Percentiles rank a stretch among this genome's conserved stretches.
Evolutionary conservation across 2,797 vertebrate species (phyloP).

Genomic region (Taeniopygia guttata): DNA sequence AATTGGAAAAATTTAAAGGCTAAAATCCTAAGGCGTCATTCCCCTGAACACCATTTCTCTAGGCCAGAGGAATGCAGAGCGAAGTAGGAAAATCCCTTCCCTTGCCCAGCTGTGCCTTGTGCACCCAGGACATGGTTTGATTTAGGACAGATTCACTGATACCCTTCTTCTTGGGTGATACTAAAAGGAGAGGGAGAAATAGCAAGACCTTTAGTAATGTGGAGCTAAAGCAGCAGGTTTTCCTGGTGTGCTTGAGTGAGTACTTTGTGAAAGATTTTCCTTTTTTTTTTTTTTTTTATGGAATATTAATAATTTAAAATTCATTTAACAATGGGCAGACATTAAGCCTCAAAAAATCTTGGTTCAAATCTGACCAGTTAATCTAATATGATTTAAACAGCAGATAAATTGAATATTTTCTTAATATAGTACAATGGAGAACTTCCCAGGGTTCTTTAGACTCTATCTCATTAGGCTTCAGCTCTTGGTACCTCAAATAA

Average conservation of each 20-base stretch:
- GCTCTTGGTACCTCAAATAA: not conserved
- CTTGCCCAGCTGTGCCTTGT: not conserved
- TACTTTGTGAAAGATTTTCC: not conserved
- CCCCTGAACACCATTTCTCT: not conserved
- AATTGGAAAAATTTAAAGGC: not conserved
- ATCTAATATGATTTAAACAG: not conserved
- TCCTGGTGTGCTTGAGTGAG: not conserved
- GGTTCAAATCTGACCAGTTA: not conserved
- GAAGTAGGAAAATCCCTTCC: not conserved
- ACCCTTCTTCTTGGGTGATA: not conserved
- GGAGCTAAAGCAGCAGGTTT: not conserved
- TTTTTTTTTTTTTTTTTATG: not conserved
- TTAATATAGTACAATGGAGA: not conserved
- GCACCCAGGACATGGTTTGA: fast-evolving
- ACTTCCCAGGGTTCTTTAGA: not conserved
- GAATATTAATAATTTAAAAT: not conserved
- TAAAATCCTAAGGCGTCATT: not conserved
- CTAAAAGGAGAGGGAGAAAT: not conserved
- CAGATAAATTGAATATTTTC: not conserved
- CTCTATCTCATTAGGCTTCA: not conserved
- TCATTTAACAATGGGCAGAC: not conserved
- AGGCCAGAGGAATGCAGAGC: not conserved
- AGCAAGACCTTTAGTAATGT: not conserved
- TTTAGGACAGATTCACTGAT: not conserved
- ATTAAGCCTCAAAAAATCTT: not conserved